phyloP scores from a whole-genome alignment of 2,797 vertebrate genomes.

The Etheostoma perlongum region DNA sequence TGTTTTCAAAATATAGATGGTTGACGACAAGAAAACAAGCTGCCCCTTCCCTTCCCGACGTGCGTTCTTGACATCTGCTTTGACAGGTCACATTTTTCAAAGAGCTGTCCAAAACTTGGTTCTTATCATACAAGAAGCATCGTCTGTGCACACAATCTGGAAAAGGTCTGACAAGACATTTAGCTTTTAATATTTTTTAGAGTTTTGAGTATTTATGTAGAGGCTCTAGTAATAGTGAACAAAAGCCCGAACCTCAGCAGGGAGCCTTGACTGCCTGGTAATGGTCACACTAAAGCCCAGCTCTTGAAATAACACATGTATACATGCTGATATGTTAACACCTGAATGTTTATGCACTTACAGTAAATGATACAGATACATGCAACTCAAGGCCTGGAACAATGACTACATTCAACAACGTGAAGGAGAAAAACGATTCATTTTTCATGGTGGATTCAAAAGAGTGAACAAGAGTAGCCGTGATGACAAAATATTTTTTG shows the following conservation, averaged over 20 bases:
- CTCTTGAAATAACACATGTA: not conserved
- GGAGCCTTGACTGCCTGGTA: not conserved
- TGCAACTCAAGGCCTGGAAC: not conserved
- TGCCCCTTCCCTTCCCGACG: not conserved
- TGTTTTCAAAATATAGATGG: slow-evolving; percentile 9
- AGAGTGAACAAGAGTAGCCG: not conserved
- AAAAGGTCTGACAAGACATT: not conserved
- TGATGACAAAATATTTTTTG: no score
- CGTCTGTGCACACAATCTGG: not conserved
- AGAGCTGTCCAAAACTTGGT: not conserved
- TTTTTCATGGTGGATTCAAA: not conserved
- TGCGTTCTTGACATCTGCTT: not conserved
- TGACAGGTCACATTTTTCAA: not conserved
- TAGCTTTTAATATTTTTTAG: not conserved
- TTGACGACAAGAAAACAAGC: not conserved
- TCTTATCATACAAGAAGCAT: not conserved
- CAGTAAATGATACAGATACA: not conserved
- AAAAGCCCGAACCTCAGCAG: not conserved
- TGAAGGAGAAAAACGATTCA: not conserved
- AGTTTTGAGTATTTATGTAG: not conserved
- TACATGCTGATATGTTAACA: not conserved
- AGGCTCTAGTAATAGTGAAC: not conserved
- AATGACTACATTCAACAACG: not conserved
- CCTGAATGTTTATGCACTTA: not conserved
- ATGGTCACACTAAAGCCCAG: not conserved